These are phyloP conservation scores for Drosophila putrida DNA, from an alignment of 2,888 invertebrate species.

Conservation along the genomic window DNA sequence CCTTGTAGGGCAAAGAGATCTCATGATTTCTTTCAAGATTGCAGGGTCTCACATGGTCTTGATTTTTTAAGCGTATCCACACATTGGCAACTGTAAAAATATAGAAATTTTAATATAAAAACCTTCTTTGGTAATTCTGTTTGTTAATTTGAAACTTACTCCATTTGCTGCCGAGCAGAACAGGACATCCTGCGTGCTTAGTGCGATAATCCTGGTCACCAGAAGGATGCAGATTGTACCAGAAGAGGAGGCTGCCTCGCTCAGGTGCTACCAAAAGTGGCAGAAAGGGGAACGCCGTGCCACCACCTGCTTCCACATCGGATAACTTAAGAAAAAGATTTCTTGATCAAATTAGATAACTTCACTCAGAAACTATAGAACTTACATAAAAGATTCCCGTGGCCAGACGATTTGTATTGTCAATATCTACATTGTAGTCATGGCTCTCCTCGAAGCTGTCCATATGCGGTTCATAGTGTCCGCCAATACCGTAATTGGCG, in stretches of 20 bases:
- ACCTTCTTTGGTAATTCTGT: not conserved
- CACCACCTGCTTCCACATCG: conserved; percentile 98
- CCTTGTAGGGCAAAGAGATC: conserved; percentile 66
- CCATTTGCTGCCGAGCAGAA: conserved; percentile 82
- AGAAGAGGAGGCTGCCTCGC: conserved; percentile 87
- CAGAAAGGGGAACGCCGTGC: conserved; percentile 97
- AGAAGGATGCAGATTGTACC: conserved; percentile 82
- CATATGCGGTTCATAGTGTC: conserved; percentile 89
- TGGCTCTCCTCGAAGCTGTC: conserved; percentile 85
- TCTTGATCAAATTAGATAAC: not conserved
- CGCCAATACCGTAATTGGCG: conserved; percentile 90
- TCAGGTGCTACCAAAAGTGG: conserved; percentile 94
- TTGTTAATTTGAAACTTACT: conserved; percentile 51
- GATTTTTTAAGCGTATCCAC: conserved; percentile 94
- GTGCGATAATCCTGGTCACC: conserved; percentile 80
- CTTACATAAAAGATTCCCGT: conserved; percentile 98
- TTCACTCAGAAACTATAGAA: conserved; percentile 64
- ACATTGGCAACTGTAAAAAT: conserved; percentile 90
- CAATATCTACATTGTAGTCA: conserved; percentile 28
- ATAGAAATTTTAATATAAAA: not conserved
- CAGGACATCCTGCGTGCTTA: conserved; percentile 82
- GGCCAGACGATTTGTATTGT: conserved; percentile 96
- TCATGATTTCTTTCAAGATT: conserved; percentile 72
- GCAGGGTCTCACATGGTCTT: conserved; percentile 90
- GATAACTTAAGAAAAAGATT: conserved; percentile 90